Evolutionary conservation across 2,797 vertebrate species (phyloP), one percentile per base, ranked within the genome.

Genomic region (Capromys pilorides): DNA sequence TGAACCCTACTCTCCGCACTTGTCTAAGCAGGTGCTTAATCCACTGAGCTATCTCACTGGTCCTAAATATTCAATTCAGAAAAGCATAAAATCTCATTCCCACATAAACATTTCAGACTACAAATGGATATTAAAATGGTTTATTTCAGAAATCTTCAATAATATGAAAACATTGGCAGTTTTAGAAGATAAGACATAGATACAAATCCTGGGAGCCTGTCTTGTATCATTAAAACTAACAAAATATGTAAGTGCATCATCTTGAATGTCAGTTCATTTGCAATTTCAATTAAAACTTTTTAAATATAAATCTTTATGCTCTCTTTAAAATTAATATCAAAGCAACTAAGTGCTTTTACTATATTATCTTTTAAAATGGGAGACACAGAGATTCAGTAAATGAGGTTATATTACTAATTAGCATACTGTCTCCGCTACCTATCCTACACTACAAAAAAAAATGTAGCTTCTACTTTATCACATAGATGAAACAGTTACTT

Each of bases 401-500:
- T 98, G 98, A 98, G 98, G 98, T 98, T 98, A 98, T 97, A 97
- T 97, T 98, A 95, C 97, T 98, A 98, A 98, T 98, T 98, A 98
- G 97, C 98, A 98, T 98, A 98, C 96, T 97, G 96, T 98, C 97
- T 98, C 96, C 95, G 97, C 95, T 97, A 98, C 98, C 98, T 98
- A 97, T 94, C 97, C 86, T 97, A 96, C 96, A 96, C 94, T 98
- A 98, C 97, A 97, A 97, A 94, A 90, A 95, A 98, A 98, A 97
- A 8, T 97, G 97, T 98, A 97, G 97, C 98, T 98, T 98, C 96
- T 94, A 98, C 98, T 98, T 98, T 98, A 98, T 98, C 98, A 98
- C 97, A 96, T 97, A 98, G 98, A 98, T 98, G 98, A 98, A 98
- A 98, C 98, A 98, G 98, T 98, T 98, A 98, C 98, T 98, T 98